phyloP scores from a whole-genome alignment of 2,113 vertebrate species.

The Halcyon senegalensis region DNA sequence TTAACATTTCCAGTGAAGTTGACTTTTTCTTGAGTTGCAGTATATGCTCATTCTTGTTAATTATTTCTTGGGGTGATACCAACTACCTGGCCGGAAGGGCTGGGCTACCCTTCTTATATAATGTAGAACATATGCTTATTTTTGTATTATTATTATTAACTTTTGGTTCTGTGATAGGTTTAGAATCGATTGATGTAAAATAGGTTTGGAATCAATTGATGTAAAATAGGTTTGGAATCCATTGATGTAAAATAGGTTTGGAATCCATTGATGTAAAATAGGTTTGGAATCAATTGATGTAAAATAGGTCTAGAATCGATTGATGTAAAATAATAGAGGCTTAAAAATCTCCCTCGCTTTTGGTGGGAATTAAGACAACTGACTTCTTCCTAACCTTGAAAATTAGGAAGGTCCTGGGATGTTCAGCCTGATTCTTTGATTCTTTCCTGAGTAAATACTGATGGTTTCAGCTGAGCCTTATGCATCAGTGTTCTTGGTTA shows the following conservation, averaged over 20 bases:
- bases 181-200: not conserved
- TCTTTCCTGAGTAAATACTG: not conserved
- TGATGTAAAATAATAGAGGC: not conserved
- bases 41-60: not conserved
- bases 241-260: not conserved
- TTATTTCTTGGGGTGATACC: not conserved
- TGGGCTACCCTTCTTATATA: not conserved
- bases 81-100: fast-evolving
- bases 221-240: not conserved
- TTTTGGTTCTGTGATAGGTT: not conserved
- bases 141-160: not conserved
- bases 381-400: not conserved
- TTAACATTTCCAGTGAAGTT: not conserved
- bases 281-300: not conserved
- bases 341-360: fast-evolving
- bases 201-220: not conserved
- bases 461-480: not conserved
- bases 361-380: not conserved
- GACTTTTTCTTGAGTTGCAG: not conserved
- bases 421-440: not conserved
- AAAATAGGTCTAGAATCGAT: not conserved
- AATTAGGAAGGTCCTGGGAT: not conserved
- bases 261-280: too few species aligned
- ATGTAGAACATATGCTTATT: not conserved
- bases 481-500: not conserved